These are phyloP conservation scores for Drosophila lacicola DNA, from an alignment of 2,888 invertebrate genomes.

Conservation along the genomic window DNA sequence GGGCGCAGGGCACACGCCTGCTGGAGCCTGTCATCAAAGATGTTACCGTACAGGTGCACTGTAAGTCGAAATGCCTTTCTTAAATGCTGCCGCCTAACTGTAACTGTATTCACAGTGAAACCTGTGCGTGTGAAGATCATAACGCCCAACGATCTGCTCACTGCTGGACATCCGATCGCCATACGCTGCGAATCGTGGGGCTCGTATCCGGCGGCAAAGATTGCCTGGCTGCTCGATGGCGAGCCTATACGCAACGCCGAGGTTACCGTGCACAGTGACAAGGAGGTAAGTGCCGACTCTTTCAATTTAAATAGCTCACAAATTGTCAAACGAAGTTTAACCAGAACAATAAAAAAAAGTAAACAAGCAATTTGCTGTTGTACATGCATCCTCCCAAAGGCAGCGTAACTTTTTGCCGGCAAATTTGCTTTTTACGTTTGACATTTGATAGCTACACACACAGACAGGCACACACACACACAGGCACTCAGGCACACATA, in stretches of 20 bases:
- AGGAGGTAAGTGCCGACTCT: constrained; percentile 77
- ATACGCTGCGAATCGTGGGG: constrained; percentile 93
- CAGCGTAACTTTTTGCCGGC: constrained; percentile 28
- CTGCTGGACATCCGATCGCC: constrained; percentile 90
- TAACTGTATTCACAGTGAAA: constrained; percentile 88
- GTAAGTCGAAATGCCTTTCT: constrained; percentile 85
- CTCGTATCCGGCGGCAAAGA: constrained; percentile 92
- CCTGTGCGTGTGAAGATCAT: constrained; percentile 91
- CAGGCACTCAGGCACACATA: background rate
- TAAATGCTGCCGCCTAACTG: background rate
- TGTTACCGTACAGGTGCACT: constrained; percentile 91
- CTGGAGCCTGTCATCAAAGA: constrained; percentile 89
- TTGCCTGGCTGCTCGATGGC: constrained; percentile 92
- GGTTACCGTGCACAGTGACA: constrained; percentile 87
- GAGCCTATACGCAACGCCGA: constrained; percentile 88
- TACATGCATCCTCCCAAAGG: background rate
- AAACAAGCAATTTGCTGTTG: constrained; percentile 5
- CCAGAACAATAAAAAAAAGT: constrained; percentile 7
- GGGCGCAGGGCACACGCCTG: constrained; percentile 90
- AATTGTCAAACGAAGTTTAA: constrained; percentile 30
- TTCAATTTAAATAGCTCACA: constrained; percentile 30
- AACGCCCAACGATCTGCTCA: constrained; percentile 89
- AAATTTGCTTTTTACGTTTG: constrained; percentile 61
- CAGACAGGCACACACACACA: constrained; percentile 14
- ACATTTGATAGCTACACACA: constrained; percentile 68